phyloP scores from a whole-genome alignment of 2,797 vertebrate species.

The Neosalanx taihuensis region DNA sequence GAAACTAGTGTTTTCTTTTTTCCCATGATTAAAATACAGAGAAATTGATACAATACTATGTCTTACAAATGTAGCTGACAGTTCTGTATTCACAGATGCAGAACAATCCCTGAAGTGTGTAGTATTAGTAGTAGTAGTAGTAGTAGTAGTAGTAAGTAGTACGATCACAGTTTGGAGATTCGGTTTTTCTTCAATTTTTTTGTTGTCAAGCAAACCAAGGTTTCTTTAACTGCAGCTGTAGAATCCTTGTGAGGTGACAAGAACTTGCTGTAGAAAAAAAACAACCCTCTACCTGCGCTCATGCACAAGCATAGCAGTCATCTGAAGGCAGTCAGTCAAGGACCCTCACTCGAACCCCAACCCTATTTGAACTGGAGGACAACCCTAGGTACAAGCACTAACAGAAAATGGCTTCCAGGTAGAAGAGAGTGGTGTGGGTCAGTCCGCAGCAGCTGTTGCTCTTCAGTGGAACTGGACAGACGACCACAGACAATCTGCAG shows the following conservation, averaged over 20 bases:
- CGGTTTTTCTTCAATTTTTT: conserved; percentile 68
- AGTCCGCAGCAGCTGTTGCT: conserved; percentile 51
- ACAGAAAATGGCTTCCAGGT: conserved; percentile 53
- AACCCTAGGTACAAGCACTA: conserved; percentile 62
- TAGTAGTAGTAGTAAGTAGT: conserved; percentile 75
- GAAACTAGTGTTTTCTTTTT: conserved; percentile 98
- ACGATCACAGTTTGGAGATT: conserved; percentile 88
- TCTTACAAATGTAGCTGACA: conserved; percentile 89
- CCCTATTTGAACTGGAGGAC: conserved; percentile 56
- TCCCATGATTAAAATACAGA: conserved; percentile 93
- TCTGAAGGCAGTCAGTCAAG: conserved; percentile 72
- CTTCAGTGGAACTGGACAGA: no score
- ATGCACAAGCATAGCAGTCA: conserved; percentile 60
- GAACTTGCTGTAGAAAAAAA: conserved; percentile 73
- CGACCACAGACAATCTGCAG: conserved; percentile 31
- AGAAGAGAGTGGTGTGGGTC: conserved; percentile 41
- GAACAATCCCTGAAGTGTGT: conserved; percentile 93
- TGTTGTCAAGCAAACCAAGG: conserved; percentile 72
- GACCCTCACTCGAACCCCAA: conserved; percentile 42
- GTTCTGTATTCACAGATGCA: conserved; percentile 79
- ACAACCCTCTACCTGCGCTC: conserved; percentile 50
- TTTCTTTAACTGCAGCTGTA: conserved; percentile 64
- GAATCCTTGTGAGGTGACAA: conserved; percentile 67
- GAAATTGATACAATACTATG: conserved; percentile 94
- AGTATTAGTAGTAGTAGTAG: conserved; percentile 72